These are phyloP conservation scores for Gortyna flavago DNA, from an alignment of 2,888 invertebrate species.

Conservation along the genomic window DNA sequence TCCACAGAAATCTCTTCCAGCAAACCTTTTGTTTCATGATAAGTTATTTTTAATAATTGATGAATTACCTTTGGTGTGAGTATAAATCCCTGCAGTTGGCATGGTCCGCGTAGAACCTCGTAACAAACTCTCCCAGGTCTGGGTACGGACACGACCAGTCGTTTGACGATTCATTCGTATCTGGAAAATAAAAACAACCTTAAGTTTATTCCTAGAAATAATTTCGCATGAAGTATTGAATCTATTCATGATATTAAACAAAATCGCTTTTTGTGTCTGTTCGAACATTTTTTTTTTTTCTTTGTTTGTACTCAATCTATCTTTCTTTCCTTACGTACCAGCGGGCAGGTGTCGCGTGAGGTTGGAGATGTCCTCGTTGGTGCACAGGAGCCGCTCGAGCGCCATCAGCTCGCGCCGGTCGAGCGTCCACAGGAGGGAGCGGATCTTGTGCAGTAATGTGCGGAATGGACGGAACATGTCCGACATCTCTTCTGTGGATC, in stretches of 20 bases:
- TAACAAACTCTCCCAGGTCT: slow-evolving; percentile 92
- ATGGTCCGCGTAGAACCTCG: slow-evolving; percentile 93
- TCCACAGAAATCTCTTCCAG: too few species aligned
- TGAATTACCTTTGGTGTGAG: slow-evolving; percentile 79
- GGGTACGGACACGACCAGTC: slow-evolving; percentile 83
- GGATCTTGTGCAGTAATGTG: slow-evolving; percentile 96
- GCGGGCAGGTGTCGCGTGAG: slow-evolving; percentile 81
- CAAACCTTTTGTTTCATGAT: too few species aligned
- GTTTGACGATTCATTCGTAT: slow-evolving; percentile 70
- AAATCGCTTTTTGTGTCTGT: too few species aligned
- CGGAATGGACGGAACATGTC: slow-evolving; percentile 99
- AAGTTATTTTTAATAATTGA: background rate
- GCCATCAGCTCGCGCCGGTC: slow-evolving; percentile 95
- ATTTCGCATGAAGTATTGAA: too few species aligned
- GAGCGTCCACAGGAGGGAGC: slow-evolving; percentile 96
- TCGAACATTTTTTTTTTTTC: background rate
- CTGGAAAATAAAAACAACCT: slow-evolving; percentile 61
- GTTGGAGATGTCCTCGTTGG: slow-evolving; percentile 94
- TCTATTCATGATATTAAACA: too few species aligned
- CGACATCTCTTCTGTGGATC: slow-evolving; percentile 93
- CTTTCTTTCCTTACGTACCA: slow-evolving; percentile 66
- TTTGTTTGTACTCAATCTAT: background rate
- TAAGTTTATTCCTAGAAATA: too few species aligned
- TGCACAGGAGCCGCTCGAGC: slow-evolving; percentile 96
- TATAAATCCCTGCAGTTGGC: slow-evolving; percentile 92